phyloP scores from a whole-genome alignment of 2,888 invertebrate genomes.

The Fragum fragum region DNA sequence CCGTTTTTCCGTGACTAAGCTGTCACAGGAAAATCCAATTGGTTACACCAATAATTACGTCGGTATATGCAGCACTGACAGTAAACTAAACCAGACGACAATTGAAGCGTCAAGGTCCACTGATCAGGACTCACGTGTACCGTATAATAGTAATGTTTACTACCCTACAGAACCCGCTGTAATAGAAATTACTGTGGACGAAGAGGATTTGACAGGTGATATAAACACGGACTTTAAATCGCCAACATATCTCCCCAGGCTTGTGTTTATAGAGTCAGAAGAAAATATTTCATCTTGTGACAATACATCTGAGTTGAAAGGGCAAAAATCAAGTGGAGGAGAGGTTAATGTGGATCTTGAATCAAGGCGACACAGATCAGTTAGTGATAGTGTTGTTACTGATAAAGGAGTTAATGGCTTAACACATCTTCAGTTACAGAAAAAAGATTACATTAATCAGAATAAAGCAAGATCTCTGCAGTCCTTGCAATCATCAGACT shows the following conservation, averaged over 20 bases:
- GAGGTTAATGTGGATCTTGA: neutral
- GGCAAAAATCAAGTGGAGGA: neutral
- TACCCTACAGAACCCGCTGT: neutral
- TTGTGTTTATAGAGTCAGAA: slow-evolving; percentile 55
- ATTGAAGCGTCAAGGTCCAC: neutral
- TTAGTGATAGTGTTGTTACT: slow-evolving; percentile 25
- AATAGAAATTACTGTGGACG: slow-evolving; percentile 21
- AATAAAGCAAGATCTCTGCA: slow-evolving; percentile 20
- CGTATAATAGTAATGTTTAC: neutral
- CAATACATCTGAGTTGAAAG: neutral
- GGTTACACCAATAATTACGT: slow-evolving; percentile 15
- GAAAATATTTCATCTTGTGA: slow-evolving; percentile 37
- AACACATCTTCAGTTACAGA: neutral
- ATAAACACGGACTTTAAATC: slow-evolving; percentile 10
- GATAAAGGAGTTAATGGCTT: neutral
- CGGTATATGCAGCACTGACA: neutral
- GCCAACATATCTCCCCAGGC: slow-evolving; percentile 30
- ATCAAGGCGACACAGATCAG: slow-evolving; percentile 23
- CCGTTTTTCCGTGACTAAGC: slow-evolving; percentile 25
- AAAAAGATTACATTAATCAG: neutral
- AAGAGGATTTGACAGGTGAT: slow-evolving; percentile 38
- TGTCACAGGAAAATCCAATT: slow-evolving; percentile 29
- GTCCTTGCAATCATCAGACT: slow-evolving; percentile 54
- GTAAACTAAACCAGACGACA: slow-evolving; percentile 19
- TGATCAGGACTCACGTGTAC: slow-evolving; percentile 19